These are phyloP conservation scores for Drosophila nikananu DNA, from an alignment of 1,140 invertebrate genomes.

Conservation along the genomic window DNA sequence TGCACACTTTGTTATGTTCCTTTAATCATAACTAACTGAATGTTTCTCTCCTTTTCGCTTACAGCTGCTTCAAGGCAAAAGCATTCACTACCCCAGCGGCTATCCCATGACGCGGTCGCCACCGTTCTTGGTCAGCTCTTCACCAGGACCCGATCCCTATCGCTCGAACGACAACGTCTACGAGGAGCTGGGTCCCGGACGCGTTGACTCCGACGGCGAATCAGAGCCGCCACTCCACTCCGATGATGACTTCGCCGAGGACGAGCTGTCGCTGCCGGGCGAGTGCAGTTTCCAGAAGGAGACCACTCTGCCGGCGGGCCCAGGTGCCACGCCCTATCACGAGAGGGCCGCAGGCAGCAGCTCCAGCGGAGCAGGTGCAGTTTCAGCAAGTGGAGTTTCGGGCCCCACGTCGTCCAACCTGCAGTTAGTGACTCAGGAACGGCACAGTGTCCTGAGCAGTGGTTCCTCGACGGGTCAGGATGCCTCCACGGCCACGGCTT, in stretches of 20 bases:
- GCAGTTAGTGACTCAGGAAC: constrained; percentile 72
- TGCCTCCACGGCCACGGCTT: constrained; percentile 71
- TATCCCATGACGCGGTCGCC: constrained; percentile 87
- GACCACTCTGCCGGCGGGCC: constrained; percentile 19
- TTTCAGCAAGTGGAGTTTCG: neutral
- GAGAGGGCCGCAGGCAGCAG: constrained; percentile 74
- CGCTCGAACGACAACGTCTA: constrained; percentile 90
- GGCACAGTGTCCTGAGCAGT: constrained; percentile 78
- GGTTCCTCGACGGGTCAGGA: constrained; percentile 74
- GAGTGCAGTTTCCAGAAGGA: constrained; percentile 85
- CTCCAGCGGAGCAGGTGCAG: constrained; percentile 23
- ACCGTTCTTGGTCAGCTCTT: constrained; percentile 89
- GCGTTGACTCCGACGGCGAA: constrained; percentile 88
- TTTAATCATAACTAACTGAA: constrained; percentile 33
- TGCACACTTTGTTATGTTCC: neutral
- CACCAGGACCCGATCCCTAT: constrained; percentile 89
- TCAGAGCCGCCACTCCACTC: constrained; percentile 87
- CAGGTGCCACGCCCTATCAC: constrained; percentile 84
- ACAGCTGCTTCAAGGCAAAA: constrained; percentile 90
- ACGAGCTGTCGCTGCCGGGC: constrained; percentile 88
- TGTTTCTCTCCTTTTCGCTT: constrained; percentile 57
- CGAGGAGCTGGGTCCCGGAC: constrained; percentile 87
- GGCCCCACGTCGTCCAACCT: constrained; percentile 61
- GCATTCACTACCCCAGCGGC: constrained; percentile 87
- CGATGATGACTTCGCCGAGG: constrained; percentile 90